Base-by-base conservation (phyloP, 2,797 vertebrate genomes). In the Dendrocincla tyrannina region DNA sequence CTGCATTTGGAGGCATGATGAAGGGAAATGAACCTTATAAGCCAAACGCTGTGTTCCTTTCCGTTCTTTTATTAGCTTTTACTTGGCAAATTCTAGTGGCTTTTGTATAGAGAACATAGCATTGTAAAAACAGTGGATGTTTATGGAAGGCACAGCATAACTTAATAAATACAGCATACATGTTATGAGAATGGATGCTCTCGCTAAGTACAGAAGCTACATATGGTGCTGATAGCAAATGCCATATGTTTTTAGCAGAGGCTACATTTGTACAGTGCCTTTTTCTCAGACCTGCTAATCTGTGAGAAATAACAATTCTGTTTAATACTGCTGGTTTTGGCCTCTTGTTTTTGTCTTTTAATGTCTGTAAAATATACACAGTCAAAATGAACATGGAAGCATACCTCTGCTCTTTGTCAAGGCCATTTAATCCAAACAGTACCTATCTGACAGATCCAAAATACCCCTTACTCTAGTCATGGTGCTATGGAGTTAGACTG, bases 141-240 rank as follows among this genome's bases (percentile, higher is more conserved):
- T 95, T 93, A 88, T 92, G 68, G 89, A 93, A 96, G 88, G 66
- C 78, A 49, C 37, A 77, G 59, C 47, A 22, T 70, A 96, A 92
- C 77, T 92, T 96, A 85, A 94, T 96, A 97, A 97, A 97, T 89
- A 91, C 37, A 24, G 64, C 67, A 70, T 94, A 68, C 56, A 55
- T 64, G 84, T 92, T 94, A 90, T 0, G 15, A 89, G 94, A 96
- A 92, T 94, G 93, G 86, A 96, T 95, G 95, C 88, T 94, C 81
- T 89, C 75, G 0, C 60, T 77, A 77, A 91, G 68, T 93, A 89
- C 87, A 84, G 92, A 73, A 96, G 73, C 93, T 96, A 63, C 95
- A 97, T 97, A 93, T 96, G 93, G 95, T 94, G 92, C 95, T 96
- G 92, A 94, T 74, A 96, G 91, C 69, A 94, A 92, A 60, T 88